Evolutionary conservation across 2,888 invertebrate species (phyloP).

Genomic region (Drosophila eohydei): DNA sequence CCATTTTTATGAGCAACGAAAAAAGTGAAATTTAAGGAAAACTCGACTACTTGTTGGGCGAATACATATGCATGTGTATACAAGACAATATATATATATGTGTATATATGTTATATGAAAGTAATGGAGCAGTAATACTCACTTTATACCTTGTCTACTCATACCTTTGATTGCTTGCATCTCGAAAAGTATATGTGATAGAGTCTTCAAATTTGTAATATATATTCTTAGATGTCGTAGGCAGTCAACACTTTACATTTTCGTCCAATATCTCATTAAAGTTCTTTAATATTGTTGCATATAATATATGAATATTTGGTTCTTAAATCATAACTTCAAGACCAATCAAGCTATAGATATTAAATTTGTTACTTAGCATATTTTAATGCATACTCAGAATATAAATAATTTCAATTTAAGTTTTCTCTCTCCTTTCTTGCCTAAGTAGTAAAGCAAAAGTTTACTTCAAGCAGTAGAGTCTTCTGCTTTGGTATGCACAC

Average conservation of each 20-base stretch:
- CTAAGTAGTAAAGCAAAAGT: too few species aligned
- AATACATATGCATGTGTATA: not conserved
- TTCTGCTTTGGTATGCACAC: not conserved
- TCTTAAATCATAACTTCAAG: not conserved
- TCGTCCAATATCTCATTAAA: not conserved
- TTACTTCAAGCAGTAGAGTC: too few species aligned
- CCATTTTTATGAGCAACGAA: slow-evolving; percentile 53
- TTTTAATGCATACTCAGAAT: not conserved
- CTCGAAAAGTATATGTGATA: not conserved
- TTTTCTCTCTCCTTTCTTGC: too few species aligned
- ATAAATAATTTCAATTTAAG: too few species aligned
- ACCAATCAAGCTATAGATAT: not conserved
- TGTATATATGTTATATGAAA: not conserved
- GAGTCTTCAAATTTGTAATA: not conserved
- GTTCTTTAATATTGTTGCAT: not conserved
- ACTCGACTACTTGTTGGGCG: slow-evolving; percentile 3
- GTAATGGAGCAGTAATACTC: not conserved
- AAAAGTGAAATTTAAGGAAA: slow-evolving; percentile 7
- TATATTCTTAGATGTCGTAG: not conserved
- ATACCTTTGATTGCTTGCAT: not conserved
- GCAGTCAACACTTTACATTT: not conserved
- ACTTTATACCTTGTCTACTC: too few species aligned
- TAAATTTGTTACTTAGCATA: not conserved
- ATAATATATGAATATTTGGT: not conserved
- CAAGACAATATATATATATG: not conserved